phyloP scores from a whole-genome alignment of 2,797 vertebrate species.

The Erpetoichthys calabaricus region DNA sequence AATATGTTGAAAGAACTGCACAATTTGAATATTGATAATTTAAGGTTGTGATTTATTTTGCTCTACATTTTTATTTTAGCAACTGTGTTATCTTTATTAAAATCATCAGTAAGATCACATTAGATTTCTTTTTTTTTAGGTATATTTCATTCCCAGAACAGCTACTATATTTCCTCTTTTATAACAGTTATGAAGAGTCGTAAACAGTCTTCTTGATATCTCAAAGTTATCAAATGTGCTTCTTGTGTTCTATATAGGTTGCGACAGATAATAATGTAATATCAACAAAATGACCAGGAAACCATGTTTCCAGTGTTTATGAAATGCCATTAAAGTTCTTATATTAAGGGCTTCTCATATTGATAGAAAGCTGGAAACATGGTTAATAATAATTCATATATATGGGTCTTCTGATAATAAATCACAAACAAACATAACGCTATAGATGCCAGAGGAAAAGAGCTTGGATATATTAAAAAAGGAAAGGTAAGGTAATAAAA shows the following conservation, averaged over 20 bases:
- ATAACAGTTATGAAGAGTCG: slow-evolving; percentile 1
- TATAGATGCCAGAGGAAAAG: too few species aligned
- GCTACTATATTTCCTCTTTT: neutral
- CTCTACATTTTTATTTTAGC: neutral
- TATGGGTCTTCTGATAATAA: too few species aligned
- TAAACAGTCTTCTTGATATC: slow-evolving; percentile 5
- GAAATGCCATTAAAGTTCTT: neutral
- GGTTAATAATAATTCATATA: too few species aligned
- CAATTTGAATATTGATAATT: neutral
- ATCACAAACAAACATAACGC: too few species aligned
- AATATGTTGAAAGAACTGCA: neutral
- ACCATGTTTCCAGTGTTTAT: slow-evolving; percentile 1
- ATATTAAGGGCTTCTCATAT: slow-evolving; percentile 6
- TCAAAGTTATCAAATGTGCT: neutral
- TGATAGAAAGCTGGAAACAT: neutral
- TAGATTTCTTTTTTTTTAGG: neutral
- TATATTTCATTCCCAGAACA: neutral
- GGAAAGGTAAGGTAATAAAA: too few species aligned
- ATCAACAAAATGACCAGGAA: slow-evolving; percentile 4
- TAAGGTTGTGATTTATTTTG: neutral
- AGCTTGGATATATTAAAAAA: too few species aligned
- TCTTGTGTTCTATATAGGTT: slow-evolving; percentile 1
- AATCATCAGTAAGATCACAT: neutral
- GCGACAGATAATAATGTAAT: slow-evolving; percentile 3
- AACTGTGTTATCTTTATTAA: neutral